Evolutionary conservation across 2,113 vertebrate genomes (phyloP), one percentile per base, ranked within the genome.

Genomic region (Pundamilia nyererei): DNA sequence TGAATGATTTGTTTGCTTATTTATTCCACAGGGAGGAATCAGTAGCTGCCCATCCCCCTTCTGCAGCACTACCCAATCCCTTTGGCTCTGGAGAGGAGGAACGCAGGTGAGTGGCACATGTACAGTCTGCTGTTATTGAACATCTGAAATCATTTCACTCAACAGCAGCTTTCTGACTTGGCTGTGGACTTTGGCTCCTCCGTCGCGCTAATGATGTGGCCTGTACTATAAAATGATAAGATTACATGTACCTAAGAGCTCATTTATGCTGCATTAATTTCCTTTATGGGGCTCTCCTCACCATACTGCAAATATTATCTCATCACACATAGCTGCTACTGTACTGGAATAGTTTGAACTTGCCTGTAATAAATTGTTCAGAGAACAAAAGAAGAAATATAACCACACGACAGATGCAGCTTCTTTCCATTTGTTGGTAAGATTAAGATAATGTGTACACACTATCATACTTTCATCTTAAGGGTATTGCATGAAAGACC

Each of bases 81-180:
- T 96, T 96, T 79, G 92, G 93, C 17, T 85, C 92, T 29, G 86
- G 91, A 62, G 95, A 95, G 40, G 93, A 95, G 51, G 90, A 94
- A n/a, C 94, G 89, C 84, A 92, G 91, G 96, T 96, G 62, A 94
- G 70, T 80, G 24, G 56, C 55, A 47, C 54, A 26, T 54, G 4
- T n/a, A 81, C 8, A 21, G 35, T 58, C n/a, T 47, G 26, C 35
- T 31, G 8, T 45, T 29, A 10, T 24, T 81, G 24, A 51, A 58
- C 26, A 35, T 45, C 3, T 5, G 31, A 68, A 15, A 10, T 45
- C 11, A 33, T 24, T 42, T 15, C 10, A 72, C 24, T 35, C 12
- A 85, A 33, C 24, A 77, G 79, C 38, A 45, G n/a, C 45, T 79
- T 35, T 86, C 33, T 68, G 14, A 7, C 60, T 10, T 35, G 26